Base-by-base conservation (phyloP, 2,888 invertebrate genomes). In the Antheraea assamensis region DNA sequence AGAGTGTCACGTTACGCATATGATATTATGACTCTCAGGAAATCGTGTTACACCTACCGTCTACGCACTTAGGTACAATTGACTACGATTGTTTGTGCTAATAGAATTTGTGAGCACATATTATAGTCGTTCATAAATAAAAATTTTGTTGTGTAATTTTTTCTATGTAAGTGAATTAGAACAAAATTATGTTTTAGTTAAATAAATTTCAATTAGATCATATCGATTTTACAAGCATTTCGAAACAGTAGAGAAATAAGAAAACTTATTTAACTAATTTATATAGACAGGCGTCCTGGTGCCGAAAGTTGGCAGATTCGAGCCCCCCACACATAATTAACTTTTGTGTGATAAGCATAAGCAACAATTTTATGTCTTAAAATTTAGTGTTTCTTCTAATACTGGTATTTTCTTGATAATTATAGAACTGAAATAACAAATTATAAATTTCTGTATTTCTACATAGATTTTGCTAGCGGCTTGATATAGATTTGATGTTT, bases 21-120 rank as follows among this genome's bases (percentile, higher is more conserved):
- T 47, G 27, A 68, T 68, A 17, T 74, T 74, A 74, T 71, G 71
- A 71, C 70, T 64, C 55, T 74, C 66, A 71, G 52, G 71, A 74
- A 74, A 47, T 30, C 71, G 35, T 74, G 47, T 73, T 55, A 70
- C 68, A 70, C 61, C 49, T 66, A 71, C 73, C 61, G n/a, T 31
- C 61, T 15, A 61, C 61, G 27, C 24, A 27, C 19, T 27, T 61
- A 27, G 4, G 61, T 30, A 27, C 61, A 64, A 30, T 64, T 64
- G 61, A 64, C 27, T 64, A 64, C 17, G 61, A 30, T 64, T 64
- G 61, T 30, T 58, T 58, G 21, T n/a, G 8, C 52, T 52, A 52
- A 52, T 52, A 52, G 8, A 21, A 52, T 52, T 21, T 21, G 19
- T 52, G 52, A 58, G 24, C 17, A 64, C 17, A 5, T 10, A 17